Evolutionary conservation across 2,797 vertebrate species (phyloP).

Genomic region (Crocidura indochinensis): DNA sequence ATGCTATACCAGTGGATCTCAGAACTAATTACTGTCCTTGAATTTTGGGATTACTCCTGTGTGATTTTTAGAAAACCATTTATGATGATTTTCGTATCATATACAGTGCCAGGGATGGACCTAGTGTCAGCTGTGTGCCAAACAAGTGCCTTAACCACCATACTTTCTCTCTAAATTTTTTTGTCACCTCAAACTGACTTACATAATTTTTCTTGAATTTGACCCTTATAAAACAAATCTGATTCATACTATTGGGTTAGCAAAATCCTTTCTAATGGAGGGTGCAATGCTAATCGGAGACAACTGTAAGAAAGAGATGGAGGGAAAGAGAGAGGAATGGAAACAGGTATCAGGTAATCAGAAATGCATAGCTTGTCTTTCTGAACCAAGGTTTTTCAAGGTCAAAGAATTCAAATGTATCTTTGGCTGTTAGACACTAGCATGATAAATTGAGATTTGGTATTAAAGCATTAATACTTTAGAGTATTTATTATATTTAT

Average conservation of each 20-base stretch:
- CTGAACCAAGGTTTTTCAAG: background rate
- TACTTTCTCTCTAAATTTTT: no score
- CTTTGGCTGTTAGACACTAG: background rate
- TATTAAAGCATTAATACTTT: accelerated
- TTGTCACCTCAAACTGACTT: background rate
- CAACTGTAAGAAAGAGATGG: background rate
- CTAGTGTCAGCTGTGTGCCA: no score
- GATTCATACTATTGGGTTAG: background rate
- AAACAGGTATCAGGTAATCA: background rate
- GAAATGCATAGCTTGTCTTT: background rate
- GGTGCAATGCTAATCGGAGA: background rate
- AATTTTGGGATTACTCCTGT: no score
- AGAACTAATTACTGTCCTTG: no score
- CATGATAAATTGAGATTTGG: no score
- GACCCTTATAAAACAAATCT: background rate
- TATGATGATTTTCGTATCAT: no score
- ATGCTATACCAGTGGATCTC: no score
- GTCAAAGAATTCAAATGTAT: background rate
- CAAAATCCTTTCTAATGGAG: background rate
- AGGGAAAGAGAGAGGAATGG: background rate
- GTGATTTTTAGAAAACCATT: no score
- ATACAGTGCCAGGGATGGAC: no score
- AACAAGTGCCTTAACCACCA: no score
- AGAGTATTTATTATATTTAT: no score
- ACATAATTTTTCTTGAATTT: background rate